Evolutionary conservation across 2,888 invertebrate genomes (phyloP).

Genomic region (Azorinus chamasolen): DNA sequence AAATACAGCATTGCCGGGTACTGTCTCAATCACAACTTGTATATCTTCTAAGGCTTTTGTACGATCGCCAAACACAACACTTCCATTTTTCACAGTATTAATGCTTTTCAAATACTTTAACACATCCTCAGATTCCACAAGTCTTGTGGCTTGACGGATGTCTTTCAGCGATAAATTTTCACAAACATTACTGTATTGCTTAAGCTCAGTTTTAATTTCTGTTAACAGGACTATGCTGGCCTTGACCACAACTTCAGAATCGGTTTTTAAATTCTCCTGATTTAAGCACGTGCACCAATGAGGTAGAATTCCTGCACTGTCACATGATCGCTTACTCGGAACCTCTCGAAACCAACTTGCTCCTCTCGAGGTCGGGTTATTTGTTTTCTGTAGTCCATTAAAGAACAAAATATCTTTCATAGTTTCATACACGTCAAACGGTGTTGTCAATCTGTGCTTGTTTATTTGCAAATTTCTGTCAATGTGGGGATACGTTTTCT

Average conservation of each 20-base stretch:
- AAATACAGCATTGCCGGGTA: slow-evolving; percentile 91
- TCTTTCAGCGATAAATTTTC: slow-evolving; percentile 88
- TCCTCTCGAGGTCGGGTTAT: slow-evolving; percentile 53
- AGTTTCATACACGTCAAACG: slow-evolving; percentile 94
- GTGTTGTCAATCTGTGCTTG: slow-evolving; percentile 90
- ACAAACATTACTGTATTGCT: slow-evolving; percentile 73
- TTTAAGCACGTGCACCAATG: slow-evolving; percentile 96
- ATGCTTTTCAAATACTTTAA: slow-evolving; percentile 74
- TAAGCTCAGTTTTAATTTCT: slow-evolving; percentile 90
- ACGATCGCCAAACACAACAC: slow-evolving; percentile 49
- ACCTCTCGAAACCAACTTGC: slow-evolving; percentile 92
- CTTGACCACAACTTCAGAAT: slow-evolving; percentile 88
- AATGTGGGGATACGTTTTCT: slow-evolving; percentile 89
- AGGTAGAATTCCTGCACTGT: slow-evolving; percentile 91
- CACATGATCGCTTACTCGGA: slow-evolving; percentile 91
- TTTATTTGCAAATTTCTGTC: slow-evolving; percentile 90
- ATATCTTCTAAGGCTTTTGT: slow-evolving; percentile 81
- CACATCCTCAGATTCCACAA: slow-evolving; percentile 67
- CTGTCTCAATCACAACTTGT: slow-evolving; percentile 89
- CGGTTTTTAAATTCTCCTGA: slow-evolving; percentile 88
- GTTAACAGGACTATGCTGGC: slow-evolving; percentile 89
- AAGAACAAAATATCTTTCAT: slow-evolving; percentile 89
- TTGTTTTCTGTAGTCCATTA: slow-evolving; percentile 33
- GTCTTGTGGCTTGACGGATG: slow-evolving; percentile 90
- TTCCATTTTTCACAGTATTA: slow-evolving; percentile 76